A percentile compares a stretch with the other conserved stretches of the same genome.
Evolutionary conservation across 2,113 vertebrate species (phyloP).

Genomic region (Cephalopterus ornatus): DNA sequence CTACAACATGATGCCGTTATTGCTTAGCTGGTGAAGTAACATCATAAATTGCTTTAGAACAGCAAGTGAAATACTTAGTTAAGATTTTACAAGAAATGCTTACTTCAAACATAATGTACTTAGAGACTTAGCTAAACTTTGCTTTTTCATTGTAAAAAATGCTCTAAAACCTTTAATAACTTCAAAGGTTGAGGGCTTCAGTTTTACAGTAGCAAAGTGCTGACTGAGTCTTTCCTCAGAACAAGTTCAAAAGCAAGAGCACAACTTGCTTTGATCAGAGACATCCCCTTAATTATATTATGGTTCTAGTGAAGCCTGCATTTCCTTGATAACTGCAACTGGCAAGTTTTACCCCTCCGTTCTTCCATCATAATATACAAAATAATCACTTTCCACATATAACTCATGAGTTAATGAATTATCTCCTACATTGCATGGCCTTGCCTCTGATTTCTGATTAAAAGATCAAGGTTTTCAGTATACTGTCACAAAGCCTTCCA

Average conservation of each 20-base stretch:
- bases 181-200: slow-evolving; percentile 31
- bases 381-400: background rate
- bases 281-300: slow-evolving; percentile 21
- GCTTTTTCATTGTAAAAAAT: slow-evolving; percentile 1
- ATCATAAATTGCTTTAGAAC: background rate
- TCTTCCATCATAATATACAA: background rate
- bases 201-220: slow-evolving; percentile 21
- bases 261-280: slow-evolving; percentile 35
- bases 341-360: background rate
- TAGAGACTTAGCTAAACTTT: slow-evolving; percentile 8
- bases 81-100: slow-evolving; percentile 6
- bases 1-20: background rate
- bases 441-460: background rate
- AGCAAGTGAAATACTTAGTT: background rate
- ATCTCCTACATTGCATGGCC: background rate
- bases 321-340: background rate
- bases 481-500: background rate
- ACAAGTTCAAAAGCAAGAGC: slow-evolving; percentile 6
- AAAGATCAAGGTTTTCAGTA: background rate
- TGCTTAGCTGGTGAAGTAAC: background rate
- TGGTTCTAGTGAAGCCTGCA: background rate
- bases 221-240: slow-evolving; percentile 14
- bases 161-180: slow-evolving; percentile 18
- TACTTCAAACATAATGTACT: slow-evolving; percentile 2
- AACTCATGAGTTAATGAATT: background rate